Base-by-base conservation (phyloP, 2,797 vertebrate species). In the Perodicticus potto region DNA sequence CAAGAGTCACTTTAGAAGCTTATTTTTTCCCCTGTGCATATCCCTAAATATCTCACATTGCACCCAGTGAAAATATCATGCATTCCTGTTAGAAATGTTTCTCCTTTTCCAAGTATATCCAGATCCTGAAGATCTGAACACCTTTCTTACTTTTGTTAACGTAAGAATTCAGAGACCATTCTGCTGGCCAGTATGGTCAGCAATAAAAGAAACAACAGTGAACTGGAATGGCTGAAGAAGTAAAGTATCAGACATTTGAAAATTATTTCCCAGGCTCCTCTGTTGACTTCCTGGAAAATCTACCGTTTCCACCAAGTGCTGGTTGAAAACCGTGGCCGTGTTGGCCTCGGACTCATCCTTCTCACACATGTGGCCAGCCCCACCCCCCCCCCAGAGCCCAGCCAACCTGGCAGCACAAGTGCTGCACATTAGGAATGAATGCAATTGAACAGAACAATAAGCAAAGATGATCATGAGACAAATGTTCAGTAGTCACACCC, bases 191-290 rank as follows among this genome's bases (percentile, higher is more conserved):
- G 22, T 76, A 89, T 53, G 65, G 53, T 80, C 83, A 74, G 93
- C 72, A 90, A 77, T 80, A 70, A 87, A 92, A 86, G 67, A 70
- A 89, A 67, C 49, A 91, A 77, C 81, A 86, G 70, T 89, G 61
- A 40, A 43, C 67, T 37, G 32, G 17, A 86, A 12, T 29, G 77
- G 34, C 92, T 88, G 57, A 40, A 74, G 90, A 87, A 86, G 67
- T 83, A 72, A 80, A 95, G 70, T 82, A 76, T 83, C 59, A 92
- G 81, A 85, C 81, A 69, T 88, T 88, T 77, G 55, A 20, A 92
- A 86, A 84, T 87, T 45, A 72, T 83, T 97, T 91, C 90, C 86
- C 74, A 49, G 65, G 57, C 19, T 73, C 59, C 49, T 86, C 45
- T 83, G 57, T 81, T 61, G 67, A 83, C 32, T 45, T 65, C 43